Evolutionary conservation across 2,797 vertebrate species (phyloP).

Genomic region (Peromyscus eremicus): DNA sequence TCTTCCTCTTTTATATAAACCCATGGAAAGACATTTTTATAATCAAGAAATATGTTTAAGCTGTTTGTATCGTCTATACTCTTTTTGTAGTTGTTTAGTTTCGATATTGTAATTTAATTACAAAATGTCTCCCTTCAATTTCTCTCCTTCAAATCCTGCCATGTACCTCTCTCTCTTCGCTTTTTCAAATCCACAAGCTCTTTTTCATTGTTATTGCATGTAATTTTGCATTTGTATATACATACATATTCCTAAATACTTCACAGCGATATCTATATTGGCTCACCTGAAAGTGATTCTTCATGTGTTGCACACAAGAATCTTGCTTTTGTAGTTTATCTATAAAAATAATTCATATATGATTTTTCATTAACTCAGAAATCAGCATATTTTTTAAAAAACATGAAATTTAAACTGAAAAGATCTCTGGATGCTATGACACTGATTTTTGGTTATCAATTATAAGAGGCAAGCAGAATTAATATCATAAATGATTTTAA

Average conservation of each 20-base stretch:
- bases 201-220: not conserved
- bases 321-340: not conserved
- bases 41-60: conserved; percentile 27
- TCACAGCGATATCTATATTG: not conserved
- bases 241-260: not conserved
- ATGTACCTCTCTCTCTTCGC: not conserved
- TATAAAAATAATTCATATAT: not conserved
- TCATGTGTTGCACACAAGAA: not conserved
- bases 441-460: conserved; percentile 17
- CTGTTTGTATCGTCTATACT: not conserved
- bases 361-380: not conserved
- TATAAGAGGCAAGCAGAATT: conserved; percentile 2
- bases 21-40: not conserved
- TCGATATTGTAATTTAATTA: not conserved
- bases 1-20: not conserved
- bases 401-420: not conserved
- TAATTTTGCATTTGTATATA: not conserved
- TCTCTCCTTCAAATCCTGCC: not conserved
- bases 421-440: not conserved
- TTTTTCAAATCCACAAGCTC: not conserved
- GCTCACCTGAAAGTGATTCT: not conserved
- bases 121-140: not conserved
- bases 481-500: conserved; percentile 40
- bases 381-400: not conserved
- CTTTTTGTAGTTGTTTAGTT: not conserved